These are phyloP conservation scores for Xiphophorus hellerii DNA, from an alignment of 2,113 vertebrate genomes.

Conservation along the genomic window DNA sequence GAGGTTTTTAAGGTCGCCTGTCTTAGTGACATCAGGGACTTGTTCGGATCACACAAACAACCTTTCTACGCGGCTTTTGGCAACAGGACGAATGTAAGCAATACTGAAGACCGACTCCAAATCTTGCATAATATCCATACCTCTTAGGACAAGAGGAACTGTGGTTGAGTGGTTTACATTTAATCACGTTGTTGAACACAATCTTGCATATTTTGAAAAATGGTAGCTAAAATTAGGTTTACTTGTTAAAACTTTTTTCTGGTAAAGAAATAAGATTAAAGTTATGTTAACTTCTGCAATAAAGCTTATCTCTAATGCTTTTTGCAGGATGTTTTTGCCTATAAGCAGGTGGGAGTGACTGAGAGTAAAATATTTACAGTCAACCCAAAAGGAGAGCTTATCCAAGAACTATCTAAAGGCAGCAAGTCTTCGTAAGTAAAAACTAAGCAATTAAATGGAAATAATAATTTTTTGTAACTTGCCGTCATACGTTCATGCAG, in stretches of 20 bases:
- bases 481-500: not conserved
- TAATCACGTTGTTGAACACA: too few relatives aligned
- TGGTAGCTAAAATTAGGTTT: too few relatives aligned
- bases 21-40: slow-evolving; percentile 87
- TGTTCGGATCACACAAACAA: slow-evolving; percentile 80
- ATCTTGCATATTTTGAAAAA: too few relatives aligned
- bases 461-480: not conserved
- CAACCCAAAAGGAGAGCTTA: slow-evolving; percentile 92
- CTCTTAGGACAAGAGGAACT: too few relatives aligned
- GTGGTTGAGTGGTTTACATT: too few relatives aligned
- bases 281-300: not conserved
- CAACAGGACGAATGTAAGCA: slow-evolving; percentile 88
- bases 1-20: slow-evolving; percentile 95
- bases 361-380: slow-evolving; percentile 90
- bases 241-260: not conserved
- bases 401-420: slow-evolving; percentile 85
- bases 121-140: too few relatives aligned
- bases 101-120: not conserved
- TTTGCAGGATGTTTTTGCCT: slow-evolving; percentile 84
- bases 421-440: slow-evolving; percentile 89
- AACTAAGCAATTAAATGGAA: not conserved
- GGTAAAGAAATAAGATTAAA: not conserved
- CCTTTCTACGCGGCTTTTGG: slow-evolving; percentile 95
- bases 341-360: slow-evolving; percentile 87
- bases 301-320: not conserved